Conservation (phyloP, 2,797 vertebrate genomes). For the Chaenodraco wilsoni region DNA sequence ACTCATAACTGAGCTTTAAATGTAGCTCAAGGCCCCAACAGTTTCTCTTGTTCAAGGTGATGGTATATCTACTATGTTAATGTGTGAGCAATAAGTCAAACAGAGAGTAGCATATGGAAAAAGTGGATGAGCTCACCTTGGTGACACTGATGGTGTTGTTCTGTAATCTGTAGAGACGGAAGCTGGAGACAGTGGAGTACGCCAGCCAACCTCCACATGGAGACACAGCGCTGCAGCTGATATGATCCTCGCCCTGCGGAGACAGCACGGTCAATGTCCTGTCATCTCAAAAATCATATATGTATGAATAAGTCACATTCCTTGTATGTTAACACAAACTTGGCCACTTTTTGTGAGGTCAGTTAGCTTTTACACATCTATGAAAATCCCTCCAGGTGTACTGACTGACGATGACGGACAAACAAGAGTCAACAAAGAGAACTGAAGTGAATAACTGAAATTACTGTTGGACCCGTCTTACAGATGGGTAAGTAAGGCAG, state of each 20-base stretch:
- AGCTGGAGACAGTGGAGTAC: constrained; percentile 85
- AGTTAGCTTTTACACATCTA: too few relatives aligned
- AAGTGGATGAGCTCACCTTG: constrained; percentile 78
- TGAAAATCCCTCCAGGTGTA: too few relatives aligned
- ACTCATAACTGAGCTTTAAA: not conserved
- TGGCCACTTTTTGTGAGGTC: too few relatives aligned
- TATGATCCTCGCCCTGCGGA: constrained; percentile 90
- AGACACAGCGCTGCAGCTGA: constrained; percentile 90
- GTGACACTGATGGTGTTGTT: constrained; percentile 80
- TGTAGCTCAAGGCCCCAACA: not conserved
- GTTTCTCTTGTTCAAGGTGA: too few relatives aligned
- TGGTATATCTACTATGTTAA: not conserved
- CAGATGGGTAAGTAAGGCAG: too few relatives aligned
- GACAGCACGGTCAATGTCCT: constrained; percentile 6
- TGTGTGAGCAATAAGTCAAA: not conserved
- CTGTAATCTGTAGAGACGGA: constrained; percentile 87
- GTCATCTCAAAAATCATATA: not conserved
- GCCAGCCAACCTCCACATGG: constrained; percentile 91
- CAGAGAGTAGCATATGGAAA: not conserved
- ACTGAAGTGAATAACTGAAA: too few relatives aligned
- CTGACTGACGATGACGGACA: too few relatives aligned
- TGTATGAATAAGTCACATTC: too few relatives aligned
- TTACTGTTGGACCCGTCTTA: too few relatives aligned
- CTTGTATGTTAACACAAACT: too few relatives aligned
- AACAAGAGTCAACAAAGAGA: too few relatives aligned